Conservation (phyloP, 2,113 vertebrate species). For the Pteronura brasiliensis region DNA sequence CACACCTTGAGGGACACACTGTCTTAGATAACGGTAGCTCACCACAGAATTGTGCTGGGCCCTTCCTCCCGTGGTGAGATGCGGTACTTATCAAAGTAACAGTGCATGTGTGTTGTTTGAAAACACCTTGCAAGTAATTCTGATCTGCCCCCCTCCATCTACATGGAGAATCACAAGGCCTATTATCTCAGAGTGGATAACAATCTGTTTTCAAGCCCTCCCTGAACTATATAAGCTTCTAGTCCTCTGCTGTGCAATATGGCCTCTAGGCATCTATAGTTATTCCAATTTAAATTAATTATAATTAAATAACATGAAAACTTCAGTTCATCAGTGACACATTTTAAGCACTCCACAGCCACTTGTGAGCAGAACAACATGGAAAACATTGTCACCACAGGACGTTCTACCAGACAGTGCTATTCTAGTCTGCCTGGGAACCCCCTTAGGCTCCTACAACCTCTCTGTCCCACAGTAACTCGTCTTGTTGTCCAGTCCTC, state of each 20-base stretch:
- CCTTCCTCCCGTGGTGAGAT: neutral
- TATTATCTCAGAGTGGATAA: neutral
- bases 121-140: neutral
- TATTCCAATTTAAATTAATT: neutral
- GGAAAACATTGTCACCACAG: neutral
- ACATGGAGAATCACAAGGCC: neutral
- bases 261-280: neutral
- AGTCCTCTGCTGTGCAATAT: neutral
- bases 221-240: neutral
- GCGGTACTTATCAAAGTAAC: neutral
- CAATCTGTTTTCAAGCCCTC: neutral
- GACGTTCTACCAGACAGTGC: neutral
- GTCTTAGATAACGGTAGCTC: neutral
- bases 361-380: neutral
- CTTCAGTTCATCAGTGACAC: neutral
- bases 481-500: neutral
- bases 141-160: neutral
- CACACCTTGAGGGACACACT: too few relatives aligned
- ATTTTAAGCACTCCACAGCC: neutral
- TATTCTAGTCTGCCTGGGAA: neutral
- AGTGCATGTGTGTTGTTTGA: neutral
- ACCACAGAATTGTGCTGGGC: neutral
- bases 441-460: neutral
- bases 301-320: neutral
- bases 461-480: neutral